Conservation (phyloP, 2,113 vertebrate species). For the Telmatochromis sp. region DNA sequence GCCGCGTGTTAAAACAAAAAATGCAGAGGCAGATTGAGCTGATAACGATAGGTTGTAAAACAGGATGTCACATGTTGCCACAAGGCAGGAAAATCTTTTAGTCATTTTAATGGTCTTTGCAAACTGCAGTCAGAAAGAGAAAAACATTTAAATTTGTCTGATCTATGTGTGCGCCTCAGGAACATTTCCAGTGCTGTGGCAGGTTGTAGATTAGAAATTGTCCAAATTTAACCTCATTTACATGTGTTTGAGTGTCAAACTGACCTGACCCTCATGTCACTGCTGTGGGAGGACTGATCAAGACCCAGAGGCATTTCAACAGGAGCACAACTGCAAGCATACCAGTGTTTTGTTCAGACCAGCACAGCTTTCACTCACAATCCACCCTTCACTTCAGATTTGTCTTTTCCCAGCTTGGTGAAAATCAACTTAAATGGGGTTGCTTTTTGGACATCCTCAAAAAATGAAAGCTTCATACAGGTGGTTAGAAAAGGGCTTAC, state of each 20-base stretch:
- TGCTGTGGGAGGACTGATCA: not conserved
- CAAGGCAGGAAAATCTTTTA: not conserved
- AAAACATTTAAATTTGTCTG: not conserved
- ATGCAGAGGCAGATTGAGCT: not conserved
- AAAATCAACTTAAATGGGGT: not conserved
- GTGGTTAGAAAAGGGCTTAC: not conserved
- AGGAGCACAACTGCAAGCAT: not conserved
- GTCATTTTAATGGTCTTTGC: not conserved
- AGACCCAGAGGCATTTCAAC: not conserved
- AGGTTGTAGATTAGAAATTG: not conserved
- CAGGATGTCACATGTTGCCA: not conserved
- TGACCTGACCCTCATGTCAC: not conserved
- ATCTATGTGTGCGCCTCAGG: fast-evolving
- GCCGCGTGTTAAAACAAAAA: not conserved
- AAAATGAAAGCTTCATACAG: not conserved
- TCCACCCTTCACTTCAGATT: not conserved
- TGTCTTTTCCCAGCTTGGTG: not conserved
- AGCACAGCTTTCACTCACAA: not conserved
- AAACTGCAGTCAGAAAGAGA: not conserved
- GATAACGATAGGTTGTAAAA: not conserved
- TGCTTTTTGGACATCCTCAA: not conserved
- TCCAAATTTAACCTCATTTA: not conserved
- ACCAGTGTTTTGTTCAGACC: not conserved
- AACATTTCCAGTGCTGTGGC: not conserved
- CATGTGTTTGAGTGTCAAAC: not conserved